Base-by-base conservation (phyloP, 2,113 vertebrate genomes). In the Oreotrochilus melanogaster region DNA sequence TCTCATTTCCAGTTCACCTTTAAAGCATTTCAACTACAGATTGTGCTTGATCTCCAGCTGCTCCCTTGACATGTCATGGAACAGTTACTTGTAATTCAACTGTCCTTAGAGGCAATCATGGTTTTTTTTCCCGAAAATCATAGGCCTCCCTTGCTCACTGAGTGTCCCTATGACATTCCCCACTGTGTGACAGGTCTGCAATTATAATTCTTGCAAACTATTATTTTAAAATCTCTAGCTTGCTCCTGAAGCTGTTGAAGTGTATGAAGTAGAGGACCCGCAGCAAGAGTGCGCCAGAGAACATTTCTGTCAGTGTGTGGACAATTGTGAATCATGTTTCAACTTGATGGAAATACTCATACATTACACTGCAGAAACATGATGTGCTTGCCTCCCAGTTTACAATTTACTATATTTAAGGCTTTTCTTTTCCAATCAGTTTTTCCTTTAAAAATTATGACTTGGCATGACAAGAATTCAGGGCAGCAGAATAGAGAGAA, bases 181-280 rank as follows among this genome's bases (percentile, higher is more conserved):
- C 3, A 62, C 48, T 43, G 12, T 28, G 66, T 81, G 78, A 78
- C 50, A 92, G 58, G 25, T 67, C 66, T 79, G 42, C 43, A 87
- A 96, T 93, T 94, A 94, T 58, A 37, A 62, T 85, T 93, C 58
- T 64, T 89, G 58, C 54, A 89, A 95, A 91, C 45, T 87, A 24
- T 70, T 86, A 72, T 87, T 94, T 88, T n/a, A 93, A 96, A 94
- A 92, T 21, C 45, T 89, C 45, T 65, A 45, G 42, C n/a, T 61
- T 76, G 31, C 15, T 78, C 23, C 54, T 69, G 75, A 86, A 54
- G 45, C 30, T 91, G 18, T 81, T 89, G 75, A 89, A 62, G 31
- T 7, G 1, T 56, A 61, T 70, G 62, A 91, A 82, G 82, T 91
- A 72, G 10, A 81, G 25, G 62, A 91, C 58, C 74, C 58, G 45